Conservation (phyloP, 2,113 vertebrate genomes). For the Lethenteron reissneri region DNA sequence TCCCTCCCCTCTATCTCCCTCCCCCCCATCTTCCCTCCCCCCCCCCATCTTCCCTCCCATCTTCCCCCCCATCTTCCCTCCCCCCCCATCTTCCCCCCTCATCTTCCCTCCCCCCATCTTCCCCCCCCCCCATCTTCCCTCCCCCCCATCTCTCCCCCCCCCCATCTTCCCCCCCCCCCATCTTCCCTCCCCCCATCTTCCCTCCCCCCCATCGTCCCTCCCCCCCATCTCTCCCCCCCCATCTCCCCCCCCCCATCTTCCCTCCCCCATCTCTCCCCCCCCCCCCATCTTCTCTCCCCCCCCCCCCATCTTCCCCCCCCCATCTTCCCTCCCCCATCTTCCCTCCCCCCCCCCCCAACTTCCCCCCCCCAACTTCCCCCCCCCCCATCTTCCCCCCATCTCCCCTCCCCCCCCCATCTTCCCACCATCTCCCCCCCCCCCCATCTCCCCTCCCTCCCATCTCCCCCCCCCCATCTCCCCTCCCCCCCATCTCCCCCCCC, state of each 20-base stretch:
- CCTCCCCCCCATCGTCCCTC: not conserved
- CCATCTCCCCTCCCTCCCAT: not conserved
- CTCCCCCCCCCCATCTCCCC: not conserved
- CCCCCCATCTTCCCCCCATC: not conserved
- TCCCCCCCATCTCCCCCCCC: not conserved
- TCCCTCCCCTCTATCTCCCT: not conserved
- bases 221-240: not conserved
- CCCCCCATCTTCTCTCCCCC: not conserved
- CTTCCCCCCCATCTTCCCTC: not conserved
- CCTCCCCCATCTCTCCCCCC: not conserved
- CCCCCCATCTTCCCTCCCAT: not conserved
- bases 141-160: not conserved
- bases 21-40: not conserved
- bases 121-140: not conserved
- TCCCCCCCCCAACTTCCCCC: not conserved
- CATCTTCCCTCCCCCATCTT: not conserved
- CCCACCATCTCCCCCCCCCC: not conserved
- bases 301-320: too few relatives aligned
- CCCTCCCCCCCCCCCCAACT: not conserved
- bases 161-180: not conserved
- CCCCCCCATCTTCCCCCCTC: not conserved
- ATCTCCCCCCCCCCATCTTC: not conserved
- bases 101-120: not conserved
- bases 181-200: not conserved
- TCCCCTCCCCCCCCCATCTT: not conserved